phyloP scores from a whole-genome alignment of 2,797 vertebrate species.

The Notoglanidium macrostoma region DNA sequence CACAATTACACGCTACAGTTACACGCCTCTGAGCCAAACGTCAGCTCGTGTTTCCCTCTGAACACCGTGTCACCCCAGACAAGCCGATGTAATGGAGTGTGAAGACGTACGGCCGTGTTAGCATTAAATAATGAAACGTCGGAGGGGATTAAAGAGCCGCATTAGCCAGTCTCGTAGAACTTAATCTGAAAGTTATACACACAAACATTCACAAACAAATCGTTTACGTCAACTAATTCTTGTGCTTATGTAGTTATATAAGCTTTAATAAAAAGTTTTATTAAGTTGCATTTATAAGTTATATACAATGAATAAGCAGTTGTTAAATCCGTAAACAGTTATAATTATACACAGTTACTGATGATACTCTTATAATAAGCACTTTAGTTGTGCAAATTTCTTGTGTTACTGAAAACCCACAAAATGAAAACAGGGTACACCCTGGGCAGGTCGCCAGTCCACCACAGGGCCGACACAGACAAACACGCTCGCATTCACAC shows the following conservation, averaged over 20 bases:
- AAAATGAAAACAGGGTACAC: too few species aligned
- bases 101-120: constrained; percentile 14
- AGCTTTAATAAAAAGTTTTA: neutral
- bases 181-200: constrained; percentile 33
- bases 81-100: constrained; percentile 50
- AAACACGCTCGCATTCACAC: too few species aligned
- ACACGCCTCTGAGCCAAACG: constrained; percentile 31
- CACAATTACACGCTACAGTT: constrained; percentile 54
- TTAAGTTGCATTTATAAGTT: neutral
- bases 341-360: too few species aligned
- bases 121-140: constrained; percentile 47
- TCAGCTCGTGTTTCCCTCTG: constrained; percentile 50
- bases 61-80: constrained; percentile 38
- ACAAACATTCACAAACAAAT: constrained; percentile 32
- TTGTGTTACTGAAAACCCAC: neutral
- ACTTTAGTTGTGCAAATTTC: neutral
- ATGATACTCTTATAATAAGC: neutral
- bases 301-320: neutral
- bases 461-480: too few species aligned
- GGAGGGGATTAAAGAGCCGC: constrained; percentile 28
- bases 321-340: neutral
- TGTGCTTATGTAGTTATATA: neutral
- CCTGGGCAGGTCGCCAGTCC: too few species aligned
- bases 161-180: constrained; percentile 36
- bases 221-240: neutral